phyloP scores from a whole-genome alignment of 2,888 invertebrate species.

The Dicyrtoma fusca region DNA sequence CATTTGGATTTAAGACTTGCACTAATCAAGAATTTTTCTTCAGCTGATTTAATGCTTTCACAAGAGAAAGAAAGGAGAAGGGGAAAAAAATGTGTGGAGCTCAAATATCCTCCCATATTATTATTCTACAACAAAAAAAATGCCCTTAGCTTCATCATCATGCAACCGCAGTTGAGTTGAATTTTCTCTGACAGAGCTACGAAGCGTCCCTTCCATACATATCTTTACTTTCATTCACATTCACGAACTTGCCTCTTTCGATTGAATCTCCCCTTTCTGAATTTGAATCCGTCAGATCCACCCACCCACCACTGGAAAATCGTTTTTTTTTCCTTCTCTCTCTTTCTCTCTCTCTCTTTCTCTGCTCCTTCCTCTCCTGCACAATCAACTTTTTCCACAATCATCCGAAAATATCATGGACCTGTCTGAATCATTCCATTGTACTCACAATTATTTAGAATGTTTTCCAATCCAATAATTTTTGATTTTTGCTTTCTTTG shows the following conservation, averaged over 20 bases:
- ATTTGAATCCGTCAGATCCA: constrained; percentile 11
- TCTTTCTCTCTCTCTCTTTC: not conserved
- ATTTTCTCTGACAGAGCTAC: too few relatives aligned
- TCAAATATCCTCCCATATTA: too few relatives aligned
- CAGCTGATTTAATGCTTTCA: constrained; percentile 26
- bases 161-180: too few relatives aligned
- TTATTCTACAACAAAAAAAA: too few relatives aligned
- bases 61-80: constrained; percentile 3
- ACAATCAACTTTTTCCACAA: not conserved
- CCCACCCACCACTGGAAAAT: constrained; percentile 8
- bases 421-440: too few relatives aligned
- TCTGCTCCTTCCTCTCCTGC: not conserved
- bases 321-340: not conserved
- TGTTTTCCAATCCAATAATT: too few relatives aligned
- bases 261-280: constrained; percentile 10
- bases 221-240: not conserved
- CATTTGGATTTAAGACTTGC: constrained; percentile 22
- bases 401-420: not conserved
- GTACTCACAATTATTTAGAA: too few relatives aligned
- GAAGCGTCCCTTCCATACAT: too few relatives aligned
- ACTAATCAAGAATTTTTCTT: constrained; percentile 32
- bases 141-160: too few relatives aligned
- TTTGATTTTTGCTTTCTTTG: too few relatives aligned
- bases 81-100: too few relatives aligned
- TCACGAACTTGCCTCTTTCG: not conserved